A percentile compares a stretch with the other conserved stretches of the same genome.
Evolutionary conservation across 1,140 invertebrate species (phyloP).

Genomic region (Monomorium pharaonis): DNA sequence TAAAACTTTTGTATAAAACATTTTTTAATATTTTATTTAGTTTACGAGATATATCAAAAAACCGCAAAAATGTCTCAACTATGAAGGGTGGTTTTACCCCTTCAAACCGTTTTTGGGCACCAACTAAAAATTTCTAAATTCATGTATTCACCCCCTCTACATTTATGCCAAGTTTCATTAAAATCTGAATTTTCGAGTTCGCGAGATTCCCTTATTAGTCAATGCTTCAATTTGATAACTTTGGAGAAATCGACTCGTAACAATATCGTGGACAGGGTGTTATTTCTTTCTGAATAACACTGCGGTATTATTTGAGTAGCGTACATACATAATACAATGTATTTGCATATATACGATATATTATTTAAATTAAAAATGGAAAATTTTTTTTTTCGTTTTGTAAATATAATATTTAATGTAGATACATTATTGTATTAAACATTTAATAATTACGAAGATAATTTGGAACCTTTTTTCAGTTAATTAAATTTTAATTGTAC

Average conservation of each 20-base stretch:
- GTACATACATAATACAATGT: too few species aligned
- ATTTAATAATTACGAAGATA: not conserved
- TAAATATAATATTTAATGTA: not conserved
- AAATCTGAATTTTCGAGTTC: too few species aligned
- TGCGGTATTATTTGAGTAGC: slow-evolving; percentile 2
- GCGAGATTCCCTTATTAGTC: too few species aligned
- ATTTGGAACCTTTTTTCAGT: not conserved
- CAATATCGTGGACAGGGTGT: not conserved
- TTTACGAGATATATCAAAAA: too few species aligned
- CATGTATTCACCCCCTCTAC: too few species aligned
- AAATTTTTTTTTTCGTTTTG: not conserved
- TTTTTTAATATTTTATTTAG: too few species aligned
- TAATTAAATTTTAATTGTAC: not conserved
- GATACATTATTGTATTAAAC: not conserved
- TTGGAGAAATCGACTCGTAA: slow-evolving; percentile 8
- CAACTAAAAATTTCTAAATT: too few species aligned
- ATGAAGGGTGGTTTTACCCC: too few species aligned
- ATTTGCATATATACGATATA: slow-evolving; percentile 1
- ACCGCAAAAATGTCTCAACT: too few species aligned
- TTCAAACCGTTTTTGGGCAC: too few species aligned
- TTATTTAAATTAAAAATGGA: slow-evolving; percentile 37
- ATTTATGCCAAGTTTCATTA: too few species aligned
- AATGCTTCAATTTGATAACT: slow-evolving; percentile 12
- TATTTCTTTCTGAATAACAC: slow-evolving; percentile 3
- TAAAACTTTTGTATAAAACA: too few species aligned